A percentile compares a stretch with the other conserved stretches of the same genome.
Evolutionary conservation across 2,797 vertebrate species (phyloP).

Genomic region (Onychomys torridus): DNA sequence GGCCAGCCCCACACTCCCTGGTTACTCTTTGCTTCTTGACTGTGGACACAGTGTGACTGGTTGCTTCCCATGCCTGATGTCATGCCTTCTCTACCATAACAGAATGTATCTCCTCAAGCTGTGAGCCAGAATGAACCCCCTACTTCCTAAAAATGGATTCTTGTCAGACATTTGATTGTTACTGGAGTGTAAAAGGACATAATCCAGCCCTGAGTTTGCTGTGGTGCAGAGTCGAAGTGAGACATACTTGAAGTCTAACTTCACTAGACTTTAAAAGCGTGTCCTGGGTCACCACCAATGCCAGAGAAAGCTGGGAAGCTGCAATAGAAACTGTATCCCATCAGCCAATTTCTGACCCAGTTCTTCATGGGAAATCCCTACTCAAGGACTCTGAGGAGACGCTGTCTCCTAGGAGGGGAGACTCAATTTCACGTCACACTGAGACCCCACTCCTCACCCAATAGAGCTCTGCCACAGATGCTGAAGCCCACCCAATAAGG

Average conservation of each 20-base stretch:
- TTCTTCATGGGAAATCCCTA: not conserved
- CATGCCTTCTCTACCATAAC: not conserved
- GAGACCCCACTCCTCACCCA: too few species aligned
- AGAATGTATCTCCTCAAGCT: not conserved
- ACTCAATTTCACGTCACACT: not conserved
- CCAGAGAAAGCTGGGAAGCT: too few species aligned
- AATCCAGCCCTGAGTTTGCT: not conserved
- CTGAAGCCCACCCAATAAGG: not conserved
- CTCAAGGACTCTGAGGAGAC: not conserved
- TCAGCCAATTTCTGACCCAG: not conserved
- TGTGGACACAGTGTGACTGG: not conserved
- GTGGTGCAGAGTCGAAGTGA: not conserved
- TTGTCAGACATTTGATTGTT: not conserved
- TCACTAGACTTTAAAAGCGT: not conserved
- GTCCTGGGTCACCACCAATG: not conserved
- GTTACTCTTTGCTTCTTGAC: not conserved
- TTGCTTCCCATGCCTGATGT: not conserved
- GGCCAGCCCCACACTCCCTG: not conserved
- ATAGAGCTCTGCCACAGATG: not conserved
- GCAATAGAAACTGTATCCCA: not conserved
- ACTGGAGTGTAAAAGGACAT: not conserved
- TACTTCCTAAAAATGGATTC: not conserved
- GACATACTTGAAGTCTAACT: not conserved
- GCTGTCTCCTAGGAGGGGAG: not conserved
- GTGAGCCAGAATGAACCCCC: not conserved